These are phyloP conservation scores for Argopecten irradians DNA, from an alignment of 1,140 invertebrate genomes.

Conservation along the genomic window DNA sequence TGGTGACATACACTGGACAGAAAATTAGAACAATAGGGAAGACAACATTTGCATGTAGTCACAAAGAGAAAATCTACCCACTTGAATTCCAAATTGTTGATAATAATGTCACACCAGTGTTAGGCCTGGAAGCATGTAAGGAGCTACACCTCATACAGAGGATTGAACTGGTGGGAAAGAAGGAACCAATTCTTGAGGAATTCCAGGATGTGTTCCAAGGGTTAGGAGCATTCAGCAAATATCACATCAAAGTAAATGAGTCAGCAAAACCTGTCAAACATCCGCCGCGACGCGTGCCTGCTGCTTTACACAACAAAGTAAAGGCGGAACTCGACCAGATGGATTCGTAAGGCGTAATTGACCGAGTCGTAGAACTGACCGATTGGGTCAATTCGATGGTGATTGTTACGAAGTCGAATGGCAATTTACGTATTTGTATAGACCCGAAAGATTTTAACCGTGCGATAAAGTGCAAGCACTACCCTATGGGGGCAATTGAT, in stretches of 20 bases:
- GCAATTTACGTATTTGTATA: slow-evolving; percentile 57
- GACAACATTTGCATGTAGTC: background rate
- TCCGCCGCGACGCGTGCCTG: slow-evolving; percentile 41
- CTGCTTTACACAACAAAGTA: slow-evolving; percentile 31
- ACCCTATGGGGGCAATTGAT: slow-evolving; percentile 39
- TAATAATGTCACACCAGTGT: background rate
- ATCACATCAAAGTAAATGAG: slow-evolving; percentile 34
- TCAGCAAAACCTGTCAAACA: slow-evolving; percentile 43
- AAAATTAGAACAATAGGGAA: background rate
- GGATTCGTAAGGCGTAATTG: slow-evolving; percentile 20
- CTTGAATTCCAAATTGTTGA: slow-evolving; percentile 11
- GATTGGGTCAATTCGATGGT: slow-evolving; percentile 42
- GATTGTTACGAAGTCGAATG: slow-evolving; percentile 41
- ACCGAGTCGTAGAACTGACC: slow-evolving; percentile 25
- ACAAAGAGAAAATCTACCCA: background rate
- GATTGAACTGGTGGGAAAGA: background rate
- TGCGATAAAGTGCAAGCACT: slow-evolving; percentile 53
- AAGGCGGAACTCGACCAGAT: slow-evolving; percentile 39
- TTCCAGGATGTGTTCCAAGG: background rate
- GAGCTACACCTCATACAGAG: slow-evolving; percentile 25
- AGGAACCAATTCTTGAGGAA: background rate
- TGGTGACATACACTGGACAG: slow-evolving; percentile 24
- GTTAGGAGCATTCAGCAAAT: slow-evolving; percentile 24
- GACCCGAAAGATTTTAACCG: slow-evolving; percentile 61
- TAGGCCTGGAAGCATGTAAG: slow-evolving; percentile 29